Evolutionary conservation across 2,888 invertebrate species (phyloP), one percentile per base, ranked within the genome.

Genomic region (Macrosiphum euphorbiae): DNA sequence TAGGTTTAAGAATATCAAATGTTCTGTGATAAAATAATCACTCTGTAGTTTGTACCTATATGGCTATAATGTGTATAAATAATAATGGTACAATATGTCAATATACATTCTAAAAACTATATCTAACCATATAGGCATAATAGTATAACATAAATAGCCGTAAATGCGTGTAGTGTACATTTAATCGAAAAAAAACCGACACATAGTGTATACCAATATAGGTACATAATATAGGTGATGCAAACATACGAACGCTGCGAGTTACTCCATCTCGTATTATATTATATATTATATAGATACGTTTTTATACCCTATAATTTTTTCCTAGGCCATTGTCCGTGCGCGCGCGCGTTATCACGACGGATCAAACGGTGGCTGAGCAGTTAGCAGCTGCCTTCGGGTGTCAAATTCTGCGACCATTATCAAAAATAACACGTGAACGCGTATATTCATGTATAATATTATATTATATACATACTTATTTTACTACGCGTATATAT

Each of bases 401-500:
- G 94, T 94, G 94, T 94, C 94, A 67, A 94, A 94, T 94, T 94
- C 90, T 90, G 90, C 58, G 50, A 85, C 90, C 94, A 94, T 94
- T 94, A 86, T 90, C 90, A 44, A 28, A 50, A 92, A 67, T 78
- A 88, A 58, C 89, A 89, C 35, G 88, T 55, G 88, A 55, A 55
- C 88, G 52, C 67, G 35, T 61, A 67, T n/a, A 47, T 55, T 16
- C 41, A 28, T 87, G 86, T 92, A 41, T 41, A 58, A 84, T 86
- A 52, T n/a, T 44, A 91, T 55, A 44, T 55, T 41, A 11, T 28
- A 3, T 44, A 28, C n/a, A 84, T 50, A 91, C 11, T 88, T 58
- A 67, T 61, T 88, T 35, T 52, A 52, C 78, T 88, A 44, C 4
- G 47, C 61, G 86, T 47, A 5, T 91, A 58, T n/a, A 35, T 26